Conservation (phyloP, 2,797 vertebrate species). For the Pipistrellus pygmaeus region DNA sequence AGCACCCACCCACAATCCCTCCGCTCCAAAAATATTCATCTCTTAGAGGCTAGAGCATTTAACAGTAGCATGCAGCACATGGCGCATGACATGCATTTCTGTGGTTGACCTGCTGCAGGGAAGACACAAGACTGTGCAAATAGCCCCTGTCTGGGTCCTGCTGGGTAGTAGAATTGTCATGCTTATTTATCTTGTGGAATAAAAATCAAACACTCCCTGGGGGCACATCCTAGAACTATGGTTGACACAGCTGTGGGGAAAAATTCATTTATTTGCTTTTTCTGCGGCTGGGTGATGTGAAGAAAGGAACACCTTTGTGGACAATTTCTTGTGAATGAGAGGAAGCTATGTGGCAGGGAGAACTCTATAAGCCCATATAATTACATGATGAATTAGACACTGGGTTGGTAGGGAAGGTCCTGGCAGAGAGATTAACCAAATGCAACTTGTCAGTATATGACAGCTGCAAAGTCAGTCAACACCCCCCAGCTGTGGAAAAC, state of each 20-base stretch:
- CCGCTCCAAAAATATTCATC: neutral
- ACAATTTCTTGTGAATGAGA: neutral
- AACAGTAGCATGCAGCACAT: neutral
- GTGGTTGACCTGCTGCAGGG: neutral
- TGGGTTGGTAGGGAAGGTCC: neutral
- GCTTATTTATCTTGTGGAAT: neutral
- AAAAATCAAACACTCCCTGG: slow-evolving; percentile 44
- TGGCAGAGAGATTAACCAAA: neutral
- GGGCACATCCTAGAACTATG: neutral
- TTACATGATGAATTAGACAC: neutral
- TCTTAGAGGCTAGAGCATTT: neutral
- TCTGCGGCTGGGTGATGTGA: neutral
- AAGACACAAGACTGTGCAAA: neutral
- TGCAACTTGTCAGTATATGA: neutral
- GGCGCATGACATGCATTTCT: neutral
- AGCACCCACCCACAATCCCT: neutral
- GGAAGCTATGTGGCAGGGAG: neutral
- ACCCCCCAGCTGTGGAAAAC: neutral
- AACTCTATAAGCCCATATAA: neutral
- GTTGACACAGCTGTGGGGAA: neutral
- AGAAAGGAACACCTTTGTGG: neutral
- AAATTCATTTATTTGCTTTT: slow-evolving; percentile 13
- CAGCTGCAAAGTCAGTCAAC: slow-evolving; percentile 1
- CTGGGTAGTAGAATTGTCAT: neutral
- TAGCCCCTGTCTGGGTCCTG: neutral